Evolutionary conservation across 1,140 invertebrate genomes (phyloP), one percentile per base, ranked within the genome.

Genomic region (Ephestia elutella): DNA sequence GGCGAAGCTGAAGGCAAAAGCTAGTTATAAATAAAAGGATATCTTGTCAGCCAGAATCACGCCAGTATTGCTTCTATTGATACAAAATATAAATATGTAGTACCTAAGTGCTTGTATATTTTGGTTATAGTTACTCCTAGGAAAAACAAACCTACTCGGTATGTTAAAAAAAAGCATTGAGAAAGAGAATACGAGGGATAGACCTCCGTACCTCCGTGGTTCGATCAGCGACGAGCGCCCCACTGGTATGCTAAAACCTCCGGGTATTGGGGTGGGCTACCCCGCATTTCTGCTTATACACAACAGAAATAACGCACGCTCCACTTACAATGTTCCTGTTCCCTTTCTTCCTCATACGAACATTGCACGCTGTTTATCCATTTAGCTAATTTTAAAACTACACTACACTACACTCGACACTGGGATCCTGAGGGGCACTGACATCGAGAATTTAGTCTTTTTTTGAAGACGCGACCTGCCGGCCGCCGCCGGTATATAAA

Each of bases 291-390:
- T 73, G 68, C 70, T 54, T 59, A 59, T 53, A 75, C 68, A 79
- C 79, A 78, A 72, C 71, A 75, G 65, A 68, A 80, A 78, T 72
- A 81, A 81, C 80, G 82, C 75, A 72, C 62, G 65, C 58, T 57
- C 35, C 81, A 87, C 84, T 87, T 87, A 86, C 84, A 72, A 85
- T 87, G 81, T 82, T 87, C 71, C 81, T 74, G 68, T 79, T 84
- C 73, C 68, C 77, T 80, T 87, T 87, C 82, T 87, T 87, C 84
- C 82, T 87, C 84, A 87, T 87, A 84, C 82, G 84, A 87, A 73
- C 84, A 87, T 87, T 75, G 80, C 81, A 79, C 81, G 79, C 59
- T 70, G 72, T 80, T 77, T 82, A 86, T 84, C 80, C 84, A 87
- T 87, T 87, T 83, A 85, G 82, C 81, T 84, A 85, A n/a, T 85